Conservation (phyloP, 2,797 vertebrate species). For the Phylloscopus collybita region DNA sequence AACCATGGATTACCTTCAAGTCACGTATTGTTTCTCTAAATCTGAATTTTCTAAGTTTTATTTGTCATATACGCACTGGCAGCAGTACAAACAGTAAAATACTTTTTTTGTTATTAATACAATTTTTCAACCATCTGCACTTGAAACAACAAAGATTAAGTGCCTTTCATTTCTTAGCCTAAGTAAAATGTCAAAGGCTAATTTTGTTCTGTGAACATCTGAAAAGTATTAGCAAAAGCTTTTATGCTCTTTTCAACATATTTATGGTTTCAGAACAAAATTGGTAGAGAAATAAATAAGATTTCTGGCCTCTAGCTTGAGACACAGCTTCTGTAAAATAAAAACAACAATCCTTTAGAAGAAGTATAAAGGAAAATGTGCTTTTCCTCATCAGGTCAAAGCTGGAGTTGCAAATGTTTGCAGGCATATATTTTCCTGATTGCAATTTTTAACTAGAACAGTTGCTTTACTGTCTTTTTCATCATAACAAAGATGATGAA, state of each 20-base stretch:
- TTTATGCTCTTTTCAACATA: background rate
- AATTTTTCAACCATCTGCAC: slow-evolving; percentile 21
- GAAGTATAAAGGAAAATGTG: slow-evolving; percentile 1
- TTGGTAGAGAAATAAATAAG: background rate
- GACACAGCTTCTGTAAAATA: background rate
- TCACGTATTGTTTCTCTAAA: background rate
- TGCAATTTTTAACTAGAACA: background rate
- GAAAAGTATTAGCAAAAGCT: slow-evolving; percentile 11
- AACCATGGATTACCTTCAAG: background rate
- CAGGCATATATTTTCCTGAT: background rate
- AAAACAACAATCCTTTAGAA: background rate
- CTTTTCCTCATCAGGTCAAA: background rate
- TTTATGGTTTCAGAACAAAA: background rate
- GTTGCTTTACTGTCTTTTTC: background rate
- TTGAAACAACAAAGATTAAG: slow-evolving; percentile 26
- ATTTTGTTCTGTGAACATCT: slow-evolving; percentile 21
- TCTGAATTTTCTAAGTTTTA: slow-evolving; percentile 8
- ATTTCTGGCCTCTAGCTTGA: background rate
- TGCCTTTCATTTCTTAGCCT: background rate
- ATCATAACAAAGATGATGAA: too few species aligned
- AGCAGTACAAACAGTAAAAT: slow-evolving; percentile 11
- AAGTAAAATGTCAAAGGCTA: slow-evolving; percentile 49
- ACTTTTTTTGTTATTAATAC: slow-evolving; percentile 29
- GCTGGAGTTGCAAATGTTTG: background rate
- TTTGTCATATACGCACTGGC: background rate